phyloP scores from a whole-genome alignment of 37 sponge, comb jelly and placozoan genomes.

The Cliona cf. orientalis region DNA sequence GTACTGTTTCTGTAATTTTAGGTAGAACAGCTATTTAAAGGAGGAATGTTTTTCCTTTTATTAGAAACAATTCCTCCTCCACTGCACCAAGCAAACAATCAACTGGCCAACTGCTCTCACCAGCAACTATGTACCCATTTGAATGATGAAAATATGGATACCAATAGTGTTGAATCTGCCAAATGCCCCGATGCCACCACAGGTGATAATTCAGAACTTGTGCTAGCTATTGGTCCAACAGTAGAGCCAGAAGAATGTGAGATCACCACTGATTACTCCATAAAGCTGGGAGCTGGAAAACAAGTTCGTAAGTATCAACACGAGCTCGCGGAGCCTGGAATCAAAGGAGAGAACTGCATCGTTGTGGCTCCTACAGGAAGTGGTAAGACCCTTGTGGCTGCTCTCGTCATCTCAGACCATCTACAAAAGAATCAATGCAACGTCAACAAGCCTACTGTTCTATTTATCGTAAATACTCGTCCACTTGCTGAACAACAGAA shows the following conservation, averaged over 20 bases:
- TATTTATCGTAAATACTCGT: slow-evolving; percentile 58
- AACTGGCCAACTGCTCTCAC: no score
- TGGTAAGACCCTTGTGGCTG: slow-evolving; percentile 68
- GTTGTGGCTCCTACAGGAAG: slow-evolving; percentile 71
- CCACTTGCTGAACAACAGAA: slow-evolving; percentile 76
- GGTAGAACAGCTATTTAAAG: no score
- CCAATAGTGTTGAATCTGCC: background rate
- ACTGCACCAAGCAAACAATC: no score
- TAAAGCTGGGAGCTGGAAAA: background rate
- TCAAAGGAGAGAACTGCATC: slow-evolving; percentile 64
- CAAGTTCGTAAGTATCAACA: slow-evolving; percentile 45
- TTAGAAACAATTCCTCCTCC: no score
- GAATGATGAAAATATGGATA: background rate
- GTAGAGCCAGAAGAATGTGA: background rate
- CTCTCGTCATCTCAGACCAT: slow-evolving; percentile 49
- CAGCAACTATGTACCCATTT: no score
- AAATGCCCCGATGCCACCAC: no score
- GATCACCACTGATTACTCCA: background rate
- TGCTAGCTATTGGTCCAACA: background rate
- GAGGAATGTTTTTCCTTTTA: no score
- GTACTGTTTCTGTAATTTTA: no score
- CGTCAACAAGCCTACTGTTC: background rate
- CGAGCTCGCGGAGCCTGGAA: slow-evolving; percentile 65
- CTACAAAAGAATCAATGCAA: slow-evolving; percentile 9
- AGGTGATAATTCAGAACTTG: background rate